Base-by-base conservation (phyloP, 2,113 vertebrate species). In the Heptranchias perlo region DNA sequence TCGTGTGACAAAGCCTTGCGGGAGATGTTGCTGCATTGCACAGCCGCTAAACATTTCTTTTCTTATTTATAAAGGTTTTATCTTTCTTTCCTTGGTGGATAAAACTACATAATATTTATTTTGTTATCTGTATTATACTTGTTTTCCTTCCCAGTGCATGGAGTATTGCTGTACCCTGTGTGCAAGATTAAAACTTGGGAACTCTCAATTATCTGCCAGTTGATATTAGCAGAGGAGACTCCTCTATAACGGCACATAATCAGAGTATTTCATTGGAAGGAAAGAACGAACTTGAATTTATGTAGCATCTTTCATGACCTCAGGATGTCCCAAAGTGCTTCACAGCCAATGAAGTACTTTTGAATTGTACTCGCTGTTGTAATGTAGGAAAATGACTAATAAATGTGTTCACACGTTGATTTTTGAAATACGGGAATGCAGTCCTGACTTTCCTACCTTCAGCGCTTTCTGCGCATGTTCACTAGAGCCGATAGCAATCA, bases 401-500 rank as follows among this genome's bases (percentile, higher is more conserved):
- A n/a, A n/a, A n/a, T n/a, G n/a, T n/a, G n/a, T n/a, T n/a, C n/a
- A n/a, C n/a, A n/a, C n/a, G n/a, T n/a, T n/a, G n/a, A n/a, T n/a
- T n/a, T n/a, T n/a, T n/a, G n/a, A n/a, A n/a, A n/a, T n/a, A n/a
- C n/a, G n/a, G n/a, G n/a, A n/a, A n/a, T n/a, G n/a, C n/a, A n/a
- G n/a, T 49, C 47, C 44, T 47, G 44, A 7, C 14, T 35, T 44
- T 16, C 97, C 96, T 98, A 99, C 99, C 98, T 99, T 99, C 96
- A 99, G 98, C 96, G 98, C 97, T 97, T 98, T 99, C 98, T 99
- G 99, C 0, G 99, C 99, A 76, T 98, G 96, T 97, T 99, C 98
- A 96, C 99, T 99, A 96, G 99, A 99, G 97, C 99, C 99, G 0
- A 99, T 99, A 64, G 98, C 97, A 4, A 99, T 99, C 96, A 99